Conservation (phyloP, 2,888 invertebrate genomes). For the Apotomis betuletana region DNA sequence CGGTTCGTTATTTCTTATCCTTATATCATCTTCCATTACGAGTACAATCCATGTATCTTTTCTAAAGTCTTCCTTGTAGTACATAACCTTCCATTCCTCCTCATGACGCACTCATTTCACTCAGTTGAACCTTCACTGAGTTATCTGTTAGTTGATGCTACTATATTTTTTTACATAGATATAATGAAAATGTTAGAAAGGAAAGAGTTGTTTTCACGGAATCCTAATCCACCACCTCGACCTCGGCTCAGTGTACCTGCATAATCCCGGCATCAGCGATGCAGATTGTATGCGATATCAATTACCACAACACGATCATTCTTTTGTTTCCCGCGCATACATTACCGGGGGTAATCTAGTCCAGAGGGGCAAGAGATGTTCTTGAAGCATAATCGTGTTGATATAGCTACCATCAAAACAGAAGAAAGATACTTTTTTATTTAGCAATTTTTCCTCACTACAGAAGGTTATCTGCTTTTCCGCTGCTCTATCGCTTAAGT, state of each 20-base stretch:
- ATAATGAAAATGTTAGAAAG: background rate
- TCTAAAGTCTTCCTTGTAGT: too few species aligned
- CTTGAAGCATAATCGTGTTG: background rate
- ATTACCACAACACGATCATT: slow-evolving; percentile 36
- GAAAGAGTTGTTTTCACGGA: slow-evolving; percentile 9
- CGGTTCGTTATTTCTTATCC: too few species aligned
- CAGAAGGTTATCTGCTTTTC: too few species aligned
- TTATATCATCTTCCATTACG: too few species aligned
- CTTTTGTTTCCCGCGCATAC: slow-evolving; percentile 31
- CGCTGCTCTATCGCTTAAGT: too few species aligned
- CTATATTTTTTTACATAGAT: background rate
- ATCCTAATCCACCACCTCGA: slow-evolving; percentile 22
- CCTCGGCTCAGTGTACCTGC: slow-evolving; percentile 46
- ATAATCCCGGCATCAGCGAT: slow-evolving; percentile 36
- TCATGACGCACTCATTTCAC: too few species aligned
- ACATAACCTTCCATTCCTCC: too few species aligned
- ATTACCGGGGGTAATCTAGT: slow-evolving; percentile 13
- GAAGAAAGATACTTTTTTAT: too few species aligned
- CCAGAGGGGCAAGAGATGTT: background rate
- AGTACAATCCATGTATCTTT: too few species aligned
- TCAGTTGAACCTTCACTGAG: too few species aligned
- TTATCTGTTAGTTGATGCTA: too few species aligned
- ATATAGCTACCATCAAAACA: background rate
- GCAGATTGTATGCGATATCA: slow-evolving; percentile 39
- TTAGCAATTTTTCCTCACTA: too few species aligned